Evolutionary conservation across 2,797 vertebrate species (phyloP), one percentile per base, ranked within the genome.

Genomic region (Gymnothorax reevesii): DNA sequence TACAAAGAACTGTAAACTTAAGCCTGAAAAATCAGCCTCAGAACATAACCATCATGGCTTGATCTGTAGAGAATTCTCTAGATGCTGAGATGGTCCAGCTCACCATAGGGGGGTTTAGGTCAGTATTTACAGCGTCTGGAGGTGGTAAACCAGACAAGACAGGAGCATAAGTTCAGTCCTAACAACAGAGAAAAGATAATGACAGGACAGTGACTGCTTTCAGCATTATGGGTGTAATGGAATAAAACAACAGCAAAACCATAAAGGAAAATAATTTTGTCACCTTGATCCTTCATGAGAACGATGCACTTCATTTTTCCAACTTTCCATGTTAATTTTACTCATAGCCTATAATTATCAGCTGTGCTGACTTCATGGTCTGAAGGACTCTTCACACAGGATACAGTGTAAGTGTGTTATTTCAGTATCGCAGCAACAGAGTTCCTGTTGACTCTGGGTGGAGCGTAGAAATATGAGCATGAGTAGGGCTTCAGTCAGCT

Each of bases 341-440:
- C 92, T 93, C 93, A 94, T 92, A 93, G 90, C 90, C 42, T 62
- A 73, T 83, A 15, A n/a, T 84, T 87, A 90, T 94, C 92, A 94
- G 92, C 91, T 92, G 90, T 92, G 91, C 86, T 82, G 9, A 84
- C 42, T 84, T 27, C 25, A 64, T 22, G 42, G 83, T 84, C 83
- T 42, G 22, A 64, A 64, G 49, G 57, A 52, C 83, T 84, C 22
- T 64, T 84, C 59, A 49, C 42, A 64, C 33, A 84, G 17, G 33
- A 66, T 25, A 49, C 73, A 77, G 33, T 77, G 73, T 22, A 6
- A 52, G 52, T 20, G 33, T 64, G 60, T 84, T 64, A 84, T 84
- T 84, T 64, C 42, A 66, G 59, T 64, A 42, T 22, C 83, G 22
- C 22, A 33, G 57, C 33, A 62, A 59, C 82, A 13, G 4, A 3